phyloP scores from a whole-genome alignment of 2,797 vertebrate species.

The Tauraco hartlaubi region DNA sequence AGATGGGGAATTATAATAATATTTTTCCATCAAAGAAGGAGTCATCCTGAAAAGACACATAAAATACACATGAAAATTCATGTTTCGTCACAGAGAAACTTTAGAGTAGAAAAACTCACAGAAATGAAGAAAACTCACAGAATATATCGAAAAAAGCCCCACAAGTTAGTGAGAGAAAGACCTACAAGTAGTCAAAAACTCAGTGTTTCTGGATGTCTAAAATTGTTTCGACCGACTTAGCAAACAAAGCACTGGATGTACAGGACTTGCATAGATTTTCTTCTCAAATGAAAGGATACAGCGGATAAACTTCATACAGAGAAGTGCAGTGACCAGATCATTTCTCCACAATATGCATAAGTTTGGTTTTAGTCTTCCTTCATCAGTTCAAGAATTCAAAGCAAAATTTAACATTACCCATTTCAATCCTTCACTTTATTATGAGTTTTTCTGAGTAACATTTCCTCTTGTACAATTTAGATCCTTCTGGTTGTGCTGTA shows the following conservation, averaged over 20 bases:
- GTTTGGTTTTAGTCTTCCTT: background rate
- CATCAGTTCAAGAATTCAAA: background rate
- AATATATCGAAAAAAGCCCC: too few species aligned
- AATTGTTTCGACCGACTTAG: background rate
- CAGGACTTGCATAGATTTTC: background rate
- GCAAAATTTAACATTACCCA: background rate
- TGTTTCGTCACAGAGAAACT: too few species aligned
- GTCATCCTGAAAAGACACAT: background rate
- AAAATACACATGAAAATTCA: background rate
- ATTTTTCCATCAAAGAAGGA: background rate
- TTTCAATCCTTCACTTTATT: background rate
- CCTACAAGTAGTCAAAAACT: accelerated
- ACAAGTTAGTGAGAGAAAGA: background rate
- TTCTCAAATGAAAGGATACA: background rate
- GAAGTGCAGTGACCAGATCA: background rate
- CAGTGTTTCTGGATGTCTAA: background rate
- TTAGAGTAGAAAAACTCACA: background rate
- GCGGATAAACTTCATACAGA: background rate
- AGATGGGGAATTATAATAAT: background rate
- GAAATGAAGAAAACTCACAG: background rate
- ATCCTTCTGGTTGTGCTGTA: background rate
- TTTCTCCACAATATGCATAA: background rate
- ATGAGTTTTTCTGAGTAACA: background rate
- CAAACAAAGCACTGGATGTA: background rate
- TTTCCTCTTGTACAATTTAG: background rate